phyloP scores from a whole-genome alignment of 2,888 invertebrate species.

The Caenorhabditis sp. region DNA sequence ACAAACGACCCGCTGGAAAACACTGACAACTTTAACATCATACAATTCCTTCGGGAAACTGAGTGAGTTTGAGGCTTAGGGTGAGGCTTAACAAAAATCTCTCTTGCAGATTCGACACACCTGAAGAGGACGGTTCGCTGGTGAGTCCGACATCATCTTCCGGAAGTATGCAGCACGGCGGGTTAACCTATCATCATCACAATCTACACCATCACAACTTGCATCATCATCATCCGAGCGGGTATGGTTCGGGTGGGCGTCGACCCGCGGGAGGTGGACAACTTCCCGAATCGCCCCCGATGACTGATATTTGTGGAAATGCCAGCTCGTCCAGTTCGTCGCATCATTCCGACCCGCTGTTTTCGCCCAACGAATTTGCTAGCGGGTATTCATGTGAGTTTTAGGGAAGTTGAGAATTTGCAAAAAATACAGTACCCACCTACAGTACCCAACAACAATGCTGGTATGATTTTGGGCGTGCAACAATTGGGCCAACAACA shows the following conservation, averaged over 20 bases:
- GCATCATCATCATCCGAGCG: background rate
- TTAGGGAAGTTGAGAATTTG: background rate
- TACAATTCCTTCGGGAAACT: slow-evolving; percentile 27
- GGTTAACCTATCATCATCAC: background rate
- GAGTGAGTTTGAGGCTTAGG: slow-evolving; percentile 6
- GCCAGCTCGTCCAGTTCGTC: slow-evolving; percentile 58
- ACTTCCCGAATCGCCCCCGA: slow-evolving; percentile 68
- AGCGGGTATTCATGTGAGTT: slow-evolving; percentile 34
- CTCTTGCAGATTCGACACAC: slow-evolving; percentile 14
- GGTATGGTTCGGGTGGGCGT: background rate
- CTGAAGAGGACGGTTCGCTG: slow-evolving; percentile 29
- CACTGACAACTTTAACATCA: slow-evolving; percentile 35
- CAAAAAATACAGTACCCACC: no score
- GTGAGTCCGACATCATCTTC: slow-evolving; percentile 37
- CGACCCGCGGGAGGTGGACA: slow-evolving; percentile 22
- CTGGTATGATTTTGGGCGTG: slow-evolving; percentile 50
- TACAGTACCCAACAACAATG: slow-evolving; percentile 22
- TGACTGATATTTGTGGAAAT: slow-evolving; percentile 67
- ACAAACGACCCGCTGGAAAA: slow-evolving; percentile 8
- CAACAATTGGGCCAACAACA: slow-evolving; percentile 33
- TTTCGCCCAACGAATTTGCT: slow-evolving; percentile 64
- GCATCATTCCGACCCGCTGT: slow-evolving; percentile 65
- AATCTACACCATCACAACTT: background rate
- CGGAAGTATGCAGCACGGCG: slow-evolving; percentile 24
- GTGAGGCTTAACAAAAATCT: no score